Conservation (phyloP, 1,140 invertebrate species). For the Leucophenga varia region DNA sequence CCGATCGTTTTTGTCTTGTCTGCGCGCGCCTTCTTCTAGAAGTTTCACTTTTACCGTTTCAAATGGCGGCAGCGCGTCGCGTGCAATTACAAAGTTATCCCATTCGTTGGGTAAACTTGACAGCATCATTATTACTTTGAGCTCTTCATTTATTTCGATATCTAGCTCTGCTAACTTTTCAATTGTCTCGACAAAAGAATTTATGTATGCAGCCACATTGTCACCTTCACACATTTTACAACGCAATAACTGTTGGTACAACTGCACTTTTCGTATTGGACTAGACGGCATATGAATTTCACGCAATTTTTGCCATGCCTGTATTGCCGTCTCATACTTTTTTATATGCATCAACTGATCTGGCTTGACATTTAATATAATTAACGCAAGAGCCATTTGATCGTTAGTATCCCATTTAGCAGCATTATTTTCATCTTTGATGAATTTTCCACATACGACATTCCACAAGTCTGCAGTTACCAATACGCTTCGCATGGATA, state of each 20-base stretch:
- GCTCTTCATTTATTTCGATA: slow-evolving; percentile 6
- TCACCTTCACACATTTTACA: slow-evolving; percentile 6
- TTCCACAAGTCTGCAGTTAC: neutral
- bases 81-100: slow-evolving; percentile 18
- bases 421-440: neutral
- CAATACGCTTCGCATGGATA: neutral
- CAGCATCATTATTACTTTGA: slow-evolving; percentile 12
- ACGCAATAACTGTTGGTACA: slow-evolving; percentile 8
- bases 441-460: neutral
- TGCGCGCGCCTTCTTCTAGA: slow-evolving; percentile 13
- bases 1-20: neutral
- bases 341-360: neutral
- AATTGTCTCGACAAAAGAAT: slow-evolving; percentile 7
- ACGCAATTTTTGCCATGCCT: slow-evolving; percentile 14
- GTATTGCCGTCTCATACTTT: neutral
- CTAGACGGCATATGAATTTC: slow-evolving; percentile 15
- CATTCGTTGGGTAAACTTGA: slow-evolving; percentile 4
- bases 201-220: slow-evolving; percentile 7
- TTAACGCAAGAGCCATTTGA: neutral
- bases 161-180: slow-evolving; percentile 11
- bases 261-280: slow-evolving; percentile 8
- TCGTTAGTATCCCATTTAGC: neutral
- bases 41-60: slow-evolving; percentile 13
- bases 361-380: slow-evolving; percentile 1
- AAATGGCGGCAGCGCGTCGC: slow-evolving; percentile 12